Evolutionary conservation across 2,888 invertebrate species (phyloP).

Genomic region (Vanessa cardui): DNA sequence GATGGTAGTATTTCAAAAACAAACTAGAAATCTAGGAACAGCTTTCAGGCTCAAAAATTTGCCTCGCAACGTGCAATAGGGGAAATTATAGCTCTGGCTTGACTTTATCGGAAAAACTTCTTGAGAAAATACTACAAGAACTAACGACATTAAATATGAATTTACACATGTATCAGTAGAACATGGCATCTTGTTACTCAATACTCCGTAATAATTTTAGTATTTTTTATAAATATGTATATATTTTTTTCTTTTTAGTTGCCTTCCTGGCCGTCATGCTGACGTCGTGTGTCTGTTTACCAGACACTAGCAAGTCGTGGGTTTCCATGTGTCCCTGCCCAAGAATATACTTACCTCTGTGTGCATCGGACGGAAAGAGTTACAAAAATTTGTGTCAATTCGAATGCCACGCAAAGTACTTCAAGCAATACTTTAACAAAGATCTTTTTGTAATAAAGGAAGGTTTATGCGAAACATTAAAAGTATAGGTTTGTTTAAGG

Average conservation of each 20-base stretch:
- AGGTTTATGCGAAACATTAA: conserved; percentile 46
- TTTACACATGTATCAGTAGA: background rate
- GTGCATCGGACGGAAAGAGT: conserved; percentile 62
- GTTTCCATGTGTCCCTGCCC: conserved; percentile 60
- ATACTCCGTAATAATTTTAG: background rate
- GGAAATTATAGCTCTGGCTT: too few relatives aligned
- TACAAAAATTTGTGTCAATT: conserved; percentile 71
- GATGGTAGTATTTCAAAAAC: too few relatives aligned
- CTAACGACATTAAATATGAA: too few relatives aligned
- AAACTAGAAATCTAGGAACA: too few relatives aligned
- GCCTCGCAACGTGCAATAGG: too few relatives aligned
- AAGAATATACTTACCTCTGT: conserved; percentile 67
- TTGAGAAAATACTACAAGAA: too few relatives aligned
- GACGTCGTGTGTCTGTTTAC: conserved; percentile 38
- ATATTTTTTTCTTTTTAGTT: conserved; percentile 47
- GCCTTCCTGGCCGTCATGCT: conserved; percentile 50
- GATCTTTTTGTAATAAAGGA: conserved; percentile 41
- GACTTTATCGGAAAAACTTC: too few relatives aligned
- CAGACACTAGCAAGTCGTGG: conserved; percentile 14
- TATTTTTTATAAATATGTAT: conserved; percentile 1
- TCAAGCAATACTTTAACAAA: conserved; percentile 32
- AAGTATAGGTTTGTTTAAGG: background rate
- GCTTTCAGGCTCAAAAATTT: too few relatives aligned
- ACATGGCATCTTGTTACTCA: background rate
- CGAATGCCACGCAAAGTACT: conserved; percentile 53